phyloP scores from a whole-genome alignment of 2,113 vertebrate genomes.

The Trachemys scripta region DNA sequence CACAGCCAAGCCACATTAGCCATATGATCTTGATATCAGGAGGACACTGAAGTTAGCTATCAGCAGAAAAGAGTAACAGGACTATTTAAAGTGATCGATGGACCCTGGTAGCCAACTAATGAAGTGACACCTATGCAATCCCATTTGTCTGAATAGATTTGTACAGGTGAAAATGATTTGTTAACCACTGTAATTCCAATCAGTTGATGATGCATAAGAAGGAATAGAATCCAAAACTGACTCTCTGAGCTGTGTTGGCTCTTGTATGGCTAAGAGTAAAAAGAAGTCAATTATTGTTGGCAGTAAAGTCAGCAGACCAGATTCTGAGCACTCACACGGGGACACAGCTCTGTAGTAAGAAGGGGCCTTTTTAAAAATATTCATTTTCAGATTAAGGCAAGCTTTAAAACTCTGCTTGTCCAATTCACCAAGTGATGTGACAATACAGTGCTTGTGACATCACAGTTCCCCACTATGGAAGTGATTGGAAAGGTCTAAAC shows the following conservation, averaged over 20 bases:
- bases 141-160: background rate
- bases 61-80: background rate
- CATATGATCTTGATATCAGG: background rate
- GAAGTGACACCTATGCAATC: background rate
- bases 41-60: background rate
- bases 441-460: background rate
- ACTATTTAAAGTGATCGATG: background rate
- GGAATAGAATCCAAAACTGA: background rate
- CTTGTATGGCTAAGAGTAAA: background rate
- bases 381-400: background rate
- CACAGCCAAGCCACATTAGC: background rate
- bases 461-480: background rate
- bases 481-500: constrained; percentile 5
- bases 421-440: rapidly evolving
- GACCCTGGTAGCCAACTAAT: background rate
- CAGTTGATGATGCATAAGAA: background rate
- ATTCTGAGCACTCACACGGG: background rate
- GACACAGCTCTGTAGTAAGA: rapidly evolving
- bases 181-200: background rate
- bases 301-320: background rate
- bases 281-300: background rate
- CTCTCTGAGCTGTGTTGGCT: background rate
- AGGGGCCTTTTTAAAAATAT: background rate
- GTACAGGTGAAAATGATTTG: background rate
- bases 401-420: background rate